These are phyloP conservation scores for Epizoanthus scotinus DNA, from an alignment of 92 coral and sea anemone genomes.

Conservation along the genomic window DNA sequence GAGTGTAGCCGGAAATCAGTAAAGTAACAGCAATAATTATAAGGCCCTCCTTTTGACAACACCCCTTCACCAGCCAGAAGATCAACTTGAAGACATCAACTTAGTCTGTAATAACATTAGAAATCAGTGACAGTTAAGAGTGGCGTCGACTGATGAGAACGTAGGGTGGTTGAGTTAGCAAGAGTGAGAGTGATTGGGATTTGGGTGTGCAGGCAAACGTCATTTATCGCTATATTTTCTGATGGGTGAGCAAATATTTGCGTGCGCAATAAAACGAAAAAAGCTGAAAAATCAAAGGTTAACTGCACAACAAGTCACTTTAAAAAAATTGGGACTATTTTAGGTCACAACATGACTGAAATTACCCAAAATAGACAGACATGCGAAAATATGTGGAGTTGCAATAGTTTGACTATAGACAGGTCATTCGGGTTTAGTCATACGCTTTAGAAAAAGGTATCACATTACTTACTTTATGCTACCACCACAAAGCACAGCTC, in stretches of 20 bases:
- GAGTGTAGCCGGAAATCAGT: slow-evolving; percentile 28
- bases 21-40: slow-evolving; percentile 23
- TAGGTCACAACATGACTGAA: too few relatives aligned
- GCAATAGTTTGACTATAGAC: too few relatives aligned
- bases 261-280: neutral
- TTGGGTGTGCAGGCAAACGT: neutral
- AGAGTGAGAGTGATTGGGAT: neutral
- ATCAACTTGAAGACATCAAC: neutral
- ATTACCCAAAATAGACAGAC: too few relatives aligned
- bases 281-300: too few relatives aligned
- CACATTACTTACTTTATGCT: too few relatives aligned
- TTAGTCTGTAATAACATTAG: neutral
- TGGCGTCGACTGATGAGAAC: neutral
- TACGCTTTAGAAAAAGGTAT: too few relatives aligned
- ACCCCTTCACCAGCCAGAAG: slow-evolving; percentile 19
- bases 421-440: too few relatives aligned
- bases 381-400: too few relatives aligned
- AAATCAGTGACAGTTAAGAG: slow-evolving; percentile 1
- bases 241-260: neutral
- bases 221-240: neutral
- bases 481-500: too few relatives aligned
- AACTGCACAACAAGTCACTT: too few relatives aligned
- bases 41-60: slow-evolving; percentile 13
- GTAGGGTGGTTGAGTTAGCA: slow-evolving; percentile 15
- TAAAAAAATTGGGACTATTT: too few relatives aligned